Evolutionary conservation across 2,888 invertebrate species (phyloP), one percentile per base, ranked within the genome.

Genomic region (Dysmachus trigonus): DNA sequence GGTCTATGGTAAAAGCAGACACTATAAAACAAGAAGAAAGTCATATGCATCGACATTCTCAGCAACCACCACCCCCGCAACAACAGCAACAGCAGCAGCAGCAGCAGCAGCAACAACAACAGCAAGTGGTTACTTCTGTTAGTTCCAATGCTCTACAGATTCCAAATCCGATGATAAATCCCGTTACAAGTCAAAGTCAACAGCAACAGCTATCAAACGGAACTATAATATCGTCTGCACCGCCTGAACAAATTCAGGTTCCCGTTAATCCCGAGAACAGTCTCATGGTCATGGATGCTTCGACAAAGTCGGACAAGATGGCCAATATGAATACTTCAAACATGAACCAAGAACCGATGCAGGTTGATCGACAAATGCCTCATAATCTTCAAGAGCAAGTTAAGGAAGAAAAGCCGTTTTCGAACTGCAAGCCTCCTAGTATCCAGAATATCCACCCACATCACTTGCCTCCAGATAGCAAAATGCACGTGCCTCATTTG

Each of bases 131-230:
- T 84, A 87, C 88, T 62, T 86, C 88, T 71, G 88, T 89, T 18
- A 89, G 89, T 87, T 88, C 89, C 79, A 88, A 89, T 77, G 86
- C 88, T 4, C 89, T 90, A 86, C 90, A 90, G 88, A 89, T 90
- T 88, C 89, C 90, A 86, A 90, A 90, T 88, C 88, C 89, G 62
- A 89, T 90, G 89, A 88, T 89, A 86, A 88, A 89, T 62, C 62
- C 62, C 6, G 89, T 89, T 86, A 88, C 88, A 73, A 87, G 89
- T 88, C 88, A 88, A 76, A 89, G 89, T 76, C 90, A 90, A 35
- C 89, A 89, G 86, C 87, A 90, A 87, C 89, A 90, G 47, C 89
- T 90, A 53, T 84, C 76, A 87, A 89, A 90, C 79, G 89, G 90
- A 10, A 90, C 90, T 77, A 90, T 90, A 83, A 88, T 89, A 47